Evolutionary conservation across 2,797 vertebrate genomes (phyloP).

Genomic region (Pempheris klunzingeri): DNA sequence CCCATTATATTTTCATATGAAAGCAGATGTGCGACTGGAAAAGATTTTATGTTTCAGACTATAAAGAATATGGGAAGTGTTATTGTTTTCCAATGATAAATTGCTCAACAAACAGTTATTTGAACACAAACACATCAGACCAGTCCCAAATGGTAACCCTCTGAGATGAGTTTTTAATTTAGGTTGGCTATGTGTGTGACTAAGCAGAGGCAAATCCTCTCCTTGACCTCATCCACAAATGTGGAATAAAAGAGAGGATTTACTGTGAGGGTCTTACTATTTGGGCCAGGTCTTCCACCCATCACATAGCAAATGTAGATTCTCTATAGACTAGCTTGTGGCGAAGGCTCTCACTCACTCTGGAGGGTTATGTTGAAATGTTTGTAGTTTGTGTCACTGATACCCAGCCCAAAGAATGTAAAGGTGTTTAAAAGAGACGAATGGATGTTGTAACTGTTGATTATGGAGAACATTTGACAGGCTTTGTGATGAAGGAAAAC

Average conservation of each 20-base stretch:
- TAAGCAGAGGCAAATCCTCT: conserved; percentile 5
- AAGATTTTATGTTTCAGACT: conserved; percentile 54
- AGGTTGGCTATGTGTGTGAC: background rate
- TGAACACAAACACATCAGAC: conserved; percentile 49
- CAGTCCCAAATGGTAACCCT: conserved; percentile 48
- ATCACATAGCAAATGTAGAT: conserved; percentile 50
- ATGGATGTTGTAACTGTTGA: conserved; percentile 80
- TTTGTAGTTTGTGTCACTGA: conserved; percentile 76
- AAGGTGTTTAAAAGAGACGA: conserved; percentile 76
- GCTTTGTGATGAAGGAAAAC: conserved; percentile 74
- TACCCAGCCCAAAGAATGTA: conserved; percentile 86
- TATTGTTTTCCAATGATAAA: conserved; percentile 66
- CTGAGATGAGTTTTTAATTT: conserved; percentile 8
- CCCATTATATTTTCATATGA: conserved; percentile 81
- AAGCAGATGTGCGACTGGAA: conserved; percentile 61
- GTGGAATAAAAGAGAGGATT: conserved; percentile 2
- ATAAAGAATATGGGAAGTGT: conserved; percentile 30
- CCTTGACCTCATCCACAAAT: conserved; percentile 15
- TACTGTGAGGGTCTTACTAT: conserved; percentile 39
- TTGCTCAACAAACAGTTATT: conserved; percentile 56
- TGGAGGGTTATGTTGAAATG: conserved; percentile 63
- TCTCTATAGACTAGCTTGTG: conserved; percentile 60
- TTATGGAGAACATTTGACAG: conserved; percentile 50
- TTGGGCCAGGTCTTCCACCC: conserved; percentile 67
- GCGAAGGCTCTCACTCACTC: conserved; percentile 60